Conservation (phyloP, 2,888 invertebrate species). For the Agrilus mali region DNA sequence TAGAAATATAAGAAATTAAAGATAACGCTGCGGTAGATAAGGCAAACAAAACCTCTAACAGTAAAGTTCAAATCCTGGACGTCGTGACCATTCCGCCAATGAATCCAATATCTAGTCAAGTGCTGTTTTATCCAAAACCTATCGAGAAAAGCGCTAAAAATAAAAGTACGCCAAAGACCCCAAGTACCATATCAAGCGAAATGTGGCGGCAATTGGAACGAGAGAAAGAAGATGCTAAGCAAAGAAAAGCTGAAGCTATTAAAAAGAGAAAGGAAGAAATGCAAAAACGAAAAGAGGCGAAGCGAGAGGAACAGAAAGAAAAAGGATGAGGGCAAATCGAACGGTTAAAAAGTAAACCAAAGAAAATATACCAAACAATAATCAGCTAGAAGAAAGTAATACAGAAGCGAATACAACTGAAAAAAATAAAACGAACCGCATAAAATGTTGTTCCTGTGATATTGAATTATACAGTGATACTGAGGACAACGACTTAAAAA, state of each 20-base stretch:
- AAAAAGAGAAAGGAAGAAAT: conserved; percentile 2
- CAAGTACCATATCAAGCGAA: conserved; percentile 1
- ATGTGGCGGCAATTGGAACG: conserved; percentile 1
- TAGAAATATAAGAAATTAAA: too few relatives aligned
- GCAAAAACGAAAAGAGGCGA: neutral
- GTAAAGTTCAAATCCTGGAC: too few relatives aligned
- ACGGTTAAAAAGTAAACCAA: neutral
- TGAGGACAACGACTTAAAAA: conserved; percentile 6
- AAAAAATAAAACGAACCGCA: neutral
- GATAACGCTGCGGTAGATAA: too few relatives aligned
- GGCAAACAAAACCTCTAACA: too few relatives aligned
- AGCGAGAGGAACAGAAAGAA: neutral
- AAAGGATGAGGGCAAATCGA: neutral
- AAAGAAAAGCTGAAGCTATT: too few relatives aligned
- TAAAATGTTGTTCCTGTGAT: conserved; percentile 5
- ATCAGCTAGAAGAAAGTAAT: conserved; percentile 1
- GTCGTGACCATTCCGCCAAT: neutral
- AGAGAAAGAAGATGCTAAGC: conserved; percentile 2
- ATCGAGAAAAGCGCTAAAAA: conserved; percentile 1
- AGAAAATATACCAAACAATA: conserved; percentile 1
- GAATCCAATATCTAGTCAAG: neutral
- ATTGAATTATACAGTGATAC: conserved; percentile 6
- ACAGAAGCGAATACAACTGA: conserved; percentile 1
- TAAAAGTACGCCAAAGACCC: neutral
- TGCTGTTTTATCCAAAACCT: conserved; percentile 2